Conservation (phyloP, 2,888 invertebrate genomes). For the Pinctada fucata region DNA sequence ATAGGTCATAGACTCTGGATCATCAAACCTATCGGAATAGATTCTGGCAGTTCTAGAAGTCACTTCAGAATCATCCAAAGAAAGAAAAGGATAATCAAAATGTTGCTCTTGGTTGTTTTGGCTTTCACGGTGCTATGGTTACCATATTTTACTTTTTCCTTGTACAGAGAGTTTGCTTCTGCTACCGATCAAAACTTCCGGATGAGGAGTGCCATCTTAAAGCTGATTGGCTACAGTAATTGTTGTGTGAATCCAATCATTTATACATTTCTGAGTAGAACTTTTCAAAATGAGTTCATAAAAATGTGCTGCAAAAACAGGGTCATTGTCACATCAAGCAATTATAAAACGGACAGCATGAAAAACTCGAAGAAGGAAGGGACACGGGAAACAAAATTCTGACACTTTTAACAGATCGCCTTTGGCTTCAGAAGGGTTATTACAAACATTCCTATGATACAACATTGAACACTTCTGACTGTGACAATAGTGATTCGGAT, state of each 20-base stretch:
- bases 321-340: constrained; percentile 10
- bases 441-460: too few relatives aligned
- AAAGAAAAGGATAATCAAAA: constrained; percentile 62
- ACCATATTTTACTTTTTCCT: constrained; percentile 65
- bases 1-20: constrained; percentile 65
- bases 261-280: constrained; percentile 70
- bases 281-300: constrained; percentile 62
- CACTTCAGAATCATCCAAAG: constrained; percentile 52
- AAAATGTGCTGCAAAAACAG: constrained; percentile 36
- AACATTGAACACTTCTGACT: too few relatives aligned
- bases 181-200: constrained; percentile 42
- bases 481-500: too few relatives aligned
- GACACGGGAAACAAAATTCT: neutral
- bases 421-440: too few relatives aligned
- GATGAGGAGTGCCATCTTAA: constrained; percentile 58
- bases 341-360: constrained; percentile 15
- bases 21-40: constrained; percentile 61
- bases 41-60: constrained; percentile 50
- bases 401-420: neutral
- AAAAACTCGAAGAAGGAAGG: constrained; percentile 4
- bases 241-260: constrained; percentile 68
- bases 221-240: constrained; percentile 67
- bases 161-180: constrained; percentile 55
- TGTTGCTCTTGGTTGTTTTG: constrained; percentile 63
- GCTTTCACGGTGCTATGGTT: constrained; percentile 67